Base-by-base conservation (phyloP, 2,113 vertebrate genomes). In the Murina feae region DNA sequence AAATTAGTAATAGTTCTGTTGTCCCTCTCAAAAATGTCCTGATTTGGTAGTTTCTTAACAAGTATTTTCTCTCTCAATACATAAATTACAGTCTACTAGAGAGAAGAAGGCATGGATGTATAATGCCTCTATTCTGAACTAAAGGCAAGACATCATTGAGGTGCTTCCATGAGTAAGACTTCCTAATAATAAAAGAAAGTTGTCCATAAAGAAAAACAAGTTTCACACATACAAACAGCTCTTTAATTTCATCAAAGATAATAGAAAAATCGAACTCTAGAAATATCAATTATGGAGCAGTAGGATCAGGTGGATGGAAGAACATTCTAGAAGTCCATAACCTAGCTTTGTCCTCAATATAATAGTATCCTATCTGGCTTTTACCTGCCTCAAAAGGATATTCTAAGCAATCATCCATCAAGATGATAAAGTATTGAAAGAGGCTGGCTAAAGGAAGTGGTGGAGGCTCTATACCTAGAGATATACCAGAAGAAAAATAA, bases 51-150 rank as follows among this genome's bases (percentile, higher is more conserved):
- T 90, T 93, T 90, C 37, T 85, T 81, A n/a, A 63, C 16, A 69
- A 86, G 20, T 63, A 53, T 58, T 76, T 79, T 49, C 42, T 37
- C 47, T 28, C 39, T 90, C 72, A 90, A 23, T 42, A 72, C 12
- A 17, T 66, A 55, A 86, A 74, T 21, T 28, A 35, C 35, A 35
- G 18, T 85, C 72, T 81, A 51, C 42, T 93, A 32, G 39, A n/a
- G 49, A 44, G 30, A 78, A 80, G 28, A 65, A 76, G 25, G 21
- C 18, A 44, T 39, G 58, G 44, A 23, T 66, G 21, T 71, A 51
- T 35, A 65, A n/a, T 81, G 78, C n/a, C 35, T 81, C 93, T 90
- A 32, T 85, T 97, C 68, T 94, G 65, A 93, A 90, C 47, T 72
- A 96, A 95, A 96, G 39, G 55, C 28, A 89, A 96, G 80, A 63